These are phyloP conservation scores for Sphaeridia pumilis DNA, from an alignment of 2,888 invertebrate genomes.

Conservation along the genomic window DNA sequence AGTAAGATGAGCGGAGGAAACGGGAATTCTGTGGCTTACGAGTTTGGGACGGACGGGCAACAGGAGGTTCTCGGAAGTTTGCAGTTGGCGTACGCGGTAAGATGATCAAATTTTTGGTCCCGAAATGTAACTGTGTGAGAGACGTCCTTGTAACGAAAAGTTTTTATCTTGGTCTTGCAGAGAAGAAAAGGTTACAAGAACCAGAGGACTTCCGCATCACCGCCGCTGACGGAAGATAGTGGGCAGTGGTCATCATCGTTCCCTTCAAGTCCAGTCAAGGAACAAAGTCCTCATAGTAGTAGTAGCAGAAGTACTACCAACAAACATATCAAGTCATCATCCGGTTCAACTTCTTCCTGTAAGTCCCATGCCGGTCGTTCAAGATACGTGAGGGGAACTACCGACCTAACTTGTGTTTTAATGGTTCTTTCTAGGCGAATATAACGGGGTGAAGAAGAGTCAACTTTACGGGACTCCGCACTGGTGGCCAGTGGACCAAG, in stretches of 20 bases:
- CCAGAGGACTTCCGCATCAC: slow-evolving; percentile 17
- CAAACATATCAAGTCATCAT: slow-evolving; percentile 9
- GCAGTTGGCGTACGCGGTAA: slow-evolving; percentile 1
- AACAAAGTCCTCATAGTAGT: slow-evolving; percentile 26
- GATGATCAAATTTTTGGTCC: neutral
- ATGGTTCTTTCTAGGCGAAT: slow-evolving; percentile 3
- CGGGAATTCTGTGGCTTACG: neutral
- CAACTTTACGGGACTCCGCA: slow-evolving; percentile 29
- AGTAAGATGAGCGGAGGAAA: neutral
- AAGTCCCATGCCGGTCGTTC: neutral
- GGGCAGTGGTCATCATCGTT: slow-evolving; percentile 30
- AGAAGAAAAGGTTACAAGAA: slow-evolving; percentile 6
- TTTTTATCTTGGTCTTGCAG: neutral
- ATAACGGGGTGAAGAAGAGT: slow-evolving; percentile 10
- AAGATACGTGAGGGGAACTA: neutral
- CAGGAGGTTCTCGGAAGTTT: neutral
- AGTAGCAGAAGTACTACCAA: neutral
- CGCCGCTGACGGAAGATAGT: slow-evolving; percentile 31
- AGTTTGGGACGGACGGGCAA: neutral
- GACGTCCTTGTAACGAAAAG: neutral
- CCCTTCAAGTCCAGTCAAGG: slow-evolving; percentile 31
- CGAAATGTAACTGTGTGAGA: neutral
- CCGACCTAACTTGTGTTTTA: neutral
- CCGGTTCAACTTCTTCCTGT: slow-evolving; percentile 11
- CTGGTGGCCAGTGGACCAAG: slow-evolving; percentile 27